These are phyloP conservation scores for Spermophilus dauricus DNA, from an alignment of 2,113 vertebrate species.

Conservation along the genomic window DNA sequence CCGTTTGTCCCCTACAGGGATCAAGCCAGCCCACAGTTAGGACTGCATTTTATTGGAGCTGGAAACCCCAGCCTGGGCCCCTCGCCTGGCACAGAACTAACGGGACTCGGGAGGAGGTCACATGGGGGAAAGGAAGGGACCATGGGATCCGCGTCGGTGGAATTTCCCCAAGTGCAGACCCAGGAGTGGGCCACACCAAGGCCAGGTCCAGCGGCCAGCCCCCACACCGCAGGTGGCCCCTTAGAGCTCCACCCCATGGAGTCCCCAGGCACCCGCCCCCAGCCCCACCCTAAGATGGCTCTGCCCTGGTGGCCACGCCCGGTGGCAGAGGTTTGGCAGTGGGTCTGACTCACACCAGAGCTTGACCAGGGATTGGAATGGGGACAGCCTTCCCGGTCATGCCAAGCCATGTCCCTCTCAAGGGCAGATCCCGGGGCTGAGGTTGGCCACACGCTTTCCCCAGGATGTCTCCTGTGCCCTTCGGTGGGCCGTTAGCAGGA, in stretches of 20 bases:
- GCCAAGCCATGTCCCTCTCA: neutral
- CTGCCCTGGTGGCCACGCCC: too few relatives aligned
- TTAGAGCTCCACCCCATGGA: too few relatives aligned
- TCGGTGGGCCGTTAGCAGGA: neutral
- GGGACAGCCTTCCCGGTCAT: too few relatives aligned
- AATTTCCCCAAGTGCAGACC: neutral
- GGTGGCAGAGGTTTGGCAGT: too few relatives aligned
- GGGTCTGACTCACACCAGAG: neutral
- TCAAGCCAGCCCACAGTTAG: neutral
- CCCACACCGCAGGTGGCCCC: too few relatives aligned
- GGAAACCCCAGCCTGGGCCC: neutral
- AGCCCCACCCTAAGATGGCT: too few relatives aligned
- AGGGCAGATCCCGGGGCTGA: neutral
- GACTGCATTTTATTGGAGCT: neutral
- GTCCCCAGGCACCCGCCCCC: too few relatives aligned
- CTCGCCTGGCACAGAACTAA: neutral
- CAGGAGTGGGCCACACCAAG: accelerated
- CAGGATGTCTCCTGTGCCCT: neutral
- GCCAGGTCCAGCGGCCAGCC: too few relatives aligned
- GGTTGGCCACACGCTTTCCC: neutral
- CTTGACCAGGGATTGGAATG: neutral
- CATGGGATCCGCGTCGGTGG: accelerated
- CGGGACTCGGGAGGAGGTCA: neutral
- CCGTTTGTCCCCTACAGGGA: neutral
- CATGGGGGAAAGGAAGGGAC: too few relatives aligned